These are phyloP conservation scores for Steatocranus sp. DNA, from an alignment of 2,797 vertebrate species.

Conservation along the genomic window DNA sequence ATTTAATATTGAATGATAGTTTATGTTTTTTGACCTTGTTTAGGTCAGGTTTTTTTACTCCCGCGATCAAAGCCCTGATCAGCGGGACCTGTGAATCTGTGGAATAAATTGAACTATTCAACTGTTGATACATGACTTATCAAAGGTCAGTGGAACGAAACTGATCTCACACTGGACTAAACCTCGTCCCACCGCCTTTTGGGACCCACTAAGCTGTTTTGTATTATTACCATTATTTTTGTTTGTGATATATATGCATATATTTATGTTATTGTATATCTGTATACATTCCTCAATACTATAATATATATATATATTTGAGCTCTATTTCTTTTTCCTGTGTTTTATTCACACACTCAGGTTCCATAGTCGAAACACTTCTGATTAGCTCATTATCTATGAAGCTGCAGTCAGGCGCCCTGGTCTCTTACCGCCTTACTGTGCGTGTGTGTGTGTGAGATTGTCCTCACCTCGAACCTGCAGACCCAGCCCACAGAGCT, in stretches of 20 bases:
- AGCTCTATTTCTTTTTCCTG: background rate
- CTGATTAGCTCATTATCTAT: background rate
- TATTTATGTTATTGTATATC: background rate
- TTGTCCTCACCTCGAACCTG: conserved; percentile 86
- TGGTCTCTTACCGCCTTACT: background rate
- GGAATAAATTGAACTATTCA: too few relatives aligned
- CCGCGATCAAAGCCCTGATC: background rate
- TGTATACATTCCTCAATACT: too few relatives aligned
- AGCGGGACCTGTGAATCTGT: background rate
- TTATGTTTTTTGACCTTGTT: background rate
- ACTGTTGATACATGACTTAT: too few relatives aligned
- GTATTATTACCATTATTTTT: background rate
- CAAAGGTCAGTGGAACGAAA: too few relatives aligned
- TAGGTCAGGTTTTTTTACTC: background rate
- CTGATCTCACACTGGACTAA: too few relatives aligned
- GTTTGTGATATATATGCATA: background rate
- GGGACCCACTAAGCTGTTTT: too few relatives aligned
- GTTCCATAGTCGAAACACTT: background rate
- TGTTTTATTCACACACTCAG: background rate
- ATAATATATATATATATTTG: too few relatives aligned
- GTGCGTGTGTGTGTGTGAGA: background rate
- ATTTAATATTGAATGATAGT: background rate
- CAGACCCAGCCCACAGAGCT: conserved; percentile 89
- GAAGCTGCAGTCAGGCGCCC: background rate
- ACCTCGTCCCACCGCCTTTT: too few relatives aligned